Evolutionary conservation across 2,113 vertebrate genomes (phyloP).

Genomic region (Erpornis zantholeuca): DNA sequence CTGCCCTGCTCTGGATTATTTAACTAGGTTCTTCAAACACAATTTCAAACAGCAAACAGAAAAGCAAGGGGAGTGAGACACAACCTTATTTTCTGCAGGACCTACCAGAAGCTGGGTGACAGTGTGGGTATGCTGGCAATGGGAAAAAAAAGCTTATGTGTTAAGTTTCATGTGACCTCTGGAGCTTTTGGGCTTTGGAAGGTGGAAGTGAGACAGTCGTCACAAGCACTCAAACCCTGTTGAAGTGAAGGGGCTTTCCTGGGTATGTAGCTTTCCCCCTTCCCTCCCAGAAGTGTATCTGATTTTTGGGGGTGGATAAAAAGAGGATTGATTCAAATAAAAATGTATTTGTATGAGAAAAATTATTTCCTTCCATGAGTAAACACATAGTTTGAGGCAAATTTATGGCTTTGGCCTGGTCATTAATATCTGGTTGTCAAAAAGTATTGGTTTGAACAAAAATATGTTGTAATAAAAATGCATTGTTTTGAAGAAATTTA

Average conservation of each 20-base stretch:
- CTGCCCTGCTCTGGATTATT: neutral
- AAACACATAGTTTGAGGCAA: slow-evolving; percentile 81
- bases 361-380: slow-evolving; percentile 81
- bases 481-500: slow-evolving; percentile 85
- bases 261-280: neutral
- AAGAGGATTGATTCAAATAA: slow-evolving; percentile 81
- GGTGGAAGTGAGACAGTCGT: neutral
- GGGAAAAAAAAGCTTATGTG: neutral
- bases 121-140: neutral
- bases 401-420: slow-evolving; percentile 81
- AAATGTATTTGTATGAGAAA: slow-evolving; percentile 84
- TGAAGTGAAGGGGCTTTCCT: slow-evolving; percentile 58
- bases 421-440: slow-evolving; percentile 87
- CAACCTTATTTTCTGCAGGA: neutral
- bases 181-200: neutral
- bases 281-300: slow-evolving; percentile 62
- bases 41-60: neutral
- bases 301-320: slow-evolving; percentile 60
- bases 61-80: neutral
- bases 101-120: neutral
- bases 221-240: slow-evolving; percentile 16
- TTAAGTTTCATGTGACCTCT: neutral
- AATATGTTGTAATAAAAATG: slow-evolving; percentile 86
- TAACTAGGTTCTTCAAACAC: neutral
- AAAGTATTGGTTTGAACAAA: slow-evolving; percentile 87